These are phyloP conservation scores for Orius laevigatus DNA, from an alignment of 1,140 invertebrate genomes.

Conservation along the genomic window DNA sequence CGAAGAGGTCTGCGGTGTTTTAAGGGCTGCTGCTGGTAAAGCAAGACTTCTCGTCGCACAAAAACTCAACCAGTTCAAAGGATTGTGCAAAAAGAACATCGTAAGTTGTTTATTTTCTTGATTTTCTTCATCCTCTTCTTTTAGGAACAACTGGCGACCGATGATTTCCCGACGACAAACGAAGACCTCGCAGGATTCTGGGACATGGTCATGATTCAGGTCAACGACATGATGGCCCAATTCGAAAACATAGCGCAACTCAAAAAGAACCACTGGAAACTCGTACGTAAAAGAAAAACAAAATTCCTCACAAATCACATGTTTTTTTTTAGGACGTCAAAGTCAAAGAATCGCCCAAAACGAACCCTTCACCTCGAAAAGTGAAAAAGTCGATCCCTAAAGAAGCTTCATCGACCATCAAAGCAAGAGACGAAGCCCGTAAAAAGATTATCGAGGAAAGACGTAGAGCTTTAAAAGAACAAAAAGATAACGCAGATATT, in stretches of 20 bases:
- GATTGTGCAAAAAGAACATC: conserved; percentile 64
- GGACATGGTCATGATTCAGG: conserved; percentile 90
- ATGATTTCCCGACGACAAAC: conserved; percentile 71
- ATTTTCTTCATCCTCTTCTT: conserved; percentile 18
- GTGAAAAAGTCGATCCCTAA: conserved; percentile 9
- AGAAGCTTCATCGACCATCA: not conserved
- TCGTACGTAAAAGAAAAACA: no score
- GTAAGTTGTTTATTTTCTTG: conserved; percentile 33
- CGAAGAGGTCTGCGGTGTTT: conserved; percentile 64
- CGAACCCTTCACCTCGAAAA: not conserved
- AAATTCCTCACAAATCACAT: not conserved
- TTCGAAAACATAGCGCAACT: conserved; percentile 59
- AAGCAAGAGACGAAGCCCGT: conserved; percentile 18
- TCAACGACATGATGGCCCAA: conserved; percentile 59
- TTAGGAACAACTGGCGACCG: conserved; percentile 48
- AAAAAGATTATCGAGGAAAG: conserved; percentile 16
- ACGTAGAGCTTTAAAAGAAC: conserved; percentile 15
- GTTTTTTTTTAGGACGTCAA: conserved; percentile 3
- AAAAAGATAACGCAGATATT: not conserved
- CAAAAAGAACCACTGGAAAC: conserved; percentile 49
- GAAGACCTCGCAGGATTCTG: conserved; percentile 89
- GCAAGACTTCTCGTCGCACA: conserved; percentile 72
- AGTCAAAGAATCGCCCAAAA: not conserved
- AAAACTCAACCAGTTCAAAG: conserved; percentile 91
- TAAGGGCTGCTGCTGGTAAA: conserved; percentile 79